Evolutionary conservation across 2,888 invertebrate species (phyloP), one percentile per base, ranked within the genome.

Genomic region (Petrolisthes cinctipes): DNA sequence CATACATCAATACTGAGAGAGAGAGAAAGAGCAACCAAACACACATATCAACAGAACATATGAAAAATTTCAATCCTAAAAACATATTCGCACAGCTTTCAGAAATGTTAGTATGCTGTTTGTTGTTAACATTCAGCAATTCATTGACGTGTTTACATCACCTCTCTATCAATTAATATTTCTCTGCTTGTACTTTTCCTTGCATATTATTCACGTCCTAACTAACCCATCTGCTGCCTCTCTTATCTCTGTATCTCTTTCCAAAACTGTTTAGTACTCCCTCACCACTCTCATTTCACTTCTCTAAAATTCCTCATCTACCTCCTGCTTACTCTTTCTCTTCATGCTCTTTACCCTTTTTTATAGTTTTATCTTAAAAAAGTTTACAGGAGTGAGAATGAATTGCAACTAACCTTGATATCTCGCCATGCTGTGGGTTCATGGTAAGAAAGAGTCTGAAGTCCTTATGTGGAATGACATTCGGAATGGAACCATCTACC

Each of bases 391-490:
- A 5, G 37, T 37, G 66, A 79, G 4, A 51, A 17, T 9, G 2
- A 37, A 53, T 81, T 71, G 75, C 56, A 88, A 82, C 91, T 92
- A 92, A 95, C 95, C 96, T 95, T 0, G 99, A 99, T 91, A 99
- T 96, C 93, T 98, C 98, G 0, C 99, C 99, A 93, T 97, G 96
- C 92, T 95, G 96, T 0, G 99, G 97, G 93, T 99, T 97, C 95
- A 99, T 97, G 0, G 98, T 96, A 89, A 99, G 95, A 92, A 99
- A 98, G 71, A 99, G 95, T 91, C 98, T 95, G 93, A 99, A 99
- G 92, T 98, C 95, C 11, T 95, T 94, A 93, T 99, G 98, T 1
- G 99, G 98, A 91, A 93, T 94, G 37, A 99, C 95, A 84, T 95
- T 94, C 85, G 95, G 94, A 83, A 97, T 94, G 90, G 95, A 94